Evolutionary conservation across 2,797 vertebrate species (phyloP).

Genomic region (Amniataba percoides): DNA sequence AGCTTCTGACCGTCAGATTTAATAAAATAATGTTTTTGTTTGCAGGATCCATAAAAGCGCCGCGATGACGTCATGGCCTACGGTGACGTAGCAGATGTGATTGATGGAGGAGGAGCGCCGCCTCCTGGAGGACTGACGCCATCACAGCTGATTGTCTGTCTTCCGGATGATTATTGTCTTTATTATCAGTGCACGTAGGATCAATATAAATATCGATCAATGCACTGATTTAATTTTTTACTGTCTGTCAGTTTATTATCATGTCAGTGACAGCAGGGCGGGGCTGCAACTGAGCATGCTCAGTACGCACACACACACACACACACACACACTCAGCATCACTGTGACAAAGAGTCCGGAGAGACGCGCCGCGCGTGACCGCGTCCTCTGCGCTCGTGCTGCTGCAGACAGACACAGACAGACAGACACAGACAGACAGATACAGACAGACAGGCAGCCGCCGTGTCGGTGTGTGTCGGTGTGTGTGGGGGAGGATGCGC

Average conservation of each 20-base stretch:
- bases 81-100: background rate
- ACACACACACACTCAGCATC: conserved; percentile 32
- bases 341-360: conserved; percentile 61
- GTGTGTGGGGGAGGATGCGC: conserved; percentile 50
- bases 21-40: no score
- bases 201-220: background rate
- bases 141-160: background rate
- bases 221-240: background rate
- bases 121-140: background rate
- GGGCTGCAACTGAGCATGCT: conserved; percentile 49
- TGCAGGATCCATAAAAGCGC: no score
- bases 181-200: background rate
- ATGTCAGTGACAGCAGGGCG: conserved; percentile 27
- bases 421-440: background rate
- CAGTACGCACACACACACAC: conserved; percentile 18
- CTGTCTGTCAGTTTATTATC: background rate
- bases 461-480: background rate
- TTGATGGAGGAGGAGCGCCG: background rate
- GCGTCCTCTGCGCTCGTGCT: conserved; percentile 34
- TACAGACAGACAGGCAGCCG: background rate
- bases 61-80: background rate
- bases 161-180: no score
- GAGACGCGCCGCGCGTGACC: conserved; percentile 61
- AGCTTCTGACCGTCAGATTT: no score
- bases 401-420: conserved; percentile 24